Evolutionary conservation across 2,797 vertebrate genomes (phyloP), one percentile per base, ranked within the genome.

Genomic region (Melanotaenia pygmaea): DNA sequence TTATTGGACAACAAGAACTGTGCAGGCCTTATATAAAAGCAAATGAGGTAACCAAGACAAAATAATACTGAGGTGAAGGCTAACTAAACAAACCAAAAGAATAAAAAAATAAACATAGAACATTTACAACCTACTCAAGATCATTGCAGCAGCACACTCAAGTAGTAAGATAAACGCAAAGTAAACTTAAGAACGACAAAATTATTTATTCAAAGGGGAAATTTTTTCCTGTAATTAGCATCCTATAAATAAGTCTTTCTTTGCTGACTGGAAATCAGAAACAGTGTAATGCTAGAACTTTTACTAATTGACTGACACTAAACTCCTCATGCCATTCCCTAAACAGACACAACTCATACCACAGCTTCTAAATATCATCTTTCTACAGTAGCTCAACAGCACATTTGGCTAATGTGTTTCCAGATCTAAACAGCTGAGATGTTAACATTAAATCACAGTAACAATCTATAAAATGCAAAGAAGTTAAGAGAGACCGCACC

Each of bases 381-480:
- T 73, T 76, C 81, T 90, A 91, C 61, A 77, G 76, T 64, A 81
- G 77, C 82, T 84, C 70, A 67, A 88, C 77, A 67, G 73, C 76
- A 72, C 88, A 81, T 86, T 76, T 76, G 79, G 73, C 83, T 80
- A 72, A 78, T 30, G 64, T 78, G 82, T 70, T 86, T 77, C 82
- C 72, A 84, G 77, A 84, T 92, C 84, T 84, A 87, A 78, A 81
- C 79, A 85, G 77, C 77, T 81, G 77, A 90, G 74, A 89, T 72
- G 72, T 78, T 78, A 67, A 91, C 88, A 83, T 80, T 89, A 82
- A 91, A 89, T 89, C 88, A 94, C 92, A 70, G 56, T 65, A 90
- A 91, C 88, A 85, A 90, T 82, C 93, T 94, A 91, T 87, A 93
- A 93, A 94, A 86, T 93, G 91, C 89, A 94, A 95, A 93, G 83